A percentile compares a stretch with the other conserved stretches of the same genome.
These are phyloP conservation scores for Speoplatyrhinus poulsoni DNA, from an alignment of 2,113 vertebrate species.

Conservation along the genomic window DNA sequence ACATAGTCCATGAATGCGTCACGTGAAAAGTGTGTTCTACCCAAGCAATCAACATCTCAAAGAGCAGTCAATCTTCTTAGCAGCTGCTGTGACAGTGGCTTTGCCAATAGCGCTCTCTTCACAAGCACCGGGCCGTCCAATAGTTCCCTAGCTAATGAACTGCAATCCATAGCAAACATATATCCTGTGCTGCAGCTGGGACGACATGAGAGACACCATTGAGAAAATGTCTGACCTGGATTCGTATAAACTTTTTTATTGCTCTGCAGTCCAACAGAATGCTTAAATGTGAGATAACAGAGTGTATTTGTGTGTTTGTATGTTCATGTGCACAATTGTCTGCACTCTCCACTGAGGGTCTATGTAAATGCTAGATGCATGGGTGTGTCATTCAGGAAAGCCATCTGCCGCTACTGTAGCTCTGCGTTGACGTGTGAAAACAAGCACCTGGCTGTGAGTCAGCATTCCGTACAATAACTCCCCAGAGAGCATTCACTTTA, in stretches of 20 bases:
- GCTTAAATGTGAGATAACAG: constrained; percentile 23
- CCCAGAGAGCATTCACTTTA: constrained; percentile 63
- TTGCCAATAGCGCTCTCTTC: constrained; percentile 16
- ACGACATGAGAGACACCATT: constrained; percentile 1
- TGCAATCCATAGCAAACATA: constrained; percentile 12
- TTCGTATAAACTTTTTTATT: constrained; percentile 1
- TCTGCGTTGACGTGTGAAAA: constrained; percentile 56
- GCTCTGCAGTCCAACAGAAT: background rate
- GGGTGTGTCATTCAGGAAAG: constrained; percentile 50
- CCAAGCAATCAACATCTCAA: background rate
- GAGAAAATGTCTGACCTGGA: constrained; percentile 10
- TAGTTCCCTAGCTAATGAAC: constrained; percentile 18
- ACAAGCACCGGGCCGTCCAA: constrained; percentile 10
- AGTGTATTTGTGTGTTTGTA: constrained; percentile 6
- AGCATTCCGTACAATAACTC: constrained; percentile 56
- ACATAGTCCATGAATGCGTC: too few species aligned
- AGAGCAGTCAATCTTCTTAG: constrained; percentile 5
- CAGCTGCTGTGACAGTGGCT: background rate
- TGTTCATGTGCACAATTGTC: background rate
- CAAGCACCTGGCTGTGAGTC: constrained; percentile 69
- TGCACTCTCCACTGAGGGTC: background rate
- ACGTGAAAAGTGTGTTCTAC: background rate
- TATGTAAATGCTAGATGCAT: background rate
- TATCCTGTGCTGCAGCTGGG: constrained; percentile 8
- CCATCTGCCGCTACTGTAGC: constrained; percentile 62